A percentile compares a stretch with the other conserved stretches of the same genome.
Conservation (phyloP, 2,113 vertebrate genomes). For the Thermophis baileyi region DNA sequence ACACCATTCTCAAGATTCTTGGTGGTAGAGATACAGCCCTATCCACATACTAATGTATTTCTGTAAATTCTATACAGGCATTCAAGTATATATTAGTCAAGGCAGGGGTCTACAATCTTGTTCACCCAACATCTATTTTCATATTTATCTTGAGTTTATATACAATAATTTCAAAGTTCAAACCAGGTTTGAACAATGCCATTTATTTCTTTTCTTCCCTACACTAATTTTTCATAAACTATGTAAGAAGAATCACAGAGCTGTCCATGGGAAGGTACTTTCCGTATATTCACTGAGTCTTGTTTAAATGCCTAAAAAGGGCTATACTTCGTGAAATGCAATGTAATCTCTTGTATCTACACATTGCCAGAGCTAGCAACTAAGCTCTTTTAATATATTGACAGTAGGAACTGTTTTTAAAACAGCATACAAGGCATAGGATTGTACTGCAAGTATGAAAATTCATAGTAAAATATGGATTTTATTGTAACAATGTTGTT, state of each 20-base stretch:
- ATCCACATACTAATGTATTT: not conserved
- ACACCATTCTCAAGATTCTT: not conserved
- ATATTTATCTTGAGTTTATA: not conserved
- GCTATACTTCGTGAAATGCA: not conserved
- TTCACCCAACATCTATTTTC: not conserved
- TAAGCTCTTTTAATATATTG: not conserved
- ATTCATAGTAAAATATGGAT: constrained; percentile 17
- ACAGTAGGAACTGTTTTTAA: not conserved
- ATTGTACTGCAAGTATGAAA: not conserved
- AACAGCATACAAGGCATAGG: not conserved
- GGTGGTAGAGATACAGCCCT: not conserved
- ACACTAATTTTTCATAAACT: not conserved
- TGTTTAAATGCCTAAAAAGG: not conserved
- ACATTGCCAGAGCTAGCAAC: not conserved
- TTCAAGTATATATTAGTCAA: not conserved
- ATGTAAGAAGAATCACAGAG: not conserved
- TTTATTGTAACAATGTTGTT: constrained; percentile 36
- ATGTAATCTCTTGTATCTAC: not conserved
- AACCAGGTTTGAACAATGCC: not conserved
- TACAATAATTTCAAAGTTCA: not conserved
- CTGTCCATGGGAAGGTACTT: not conserved
- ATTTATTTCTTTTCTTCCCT: not conserved
- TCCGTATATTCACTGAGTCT: not conserved
- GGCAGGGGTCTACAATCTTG: not conserved
- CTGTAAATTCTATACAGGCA: not conserved